Base-by-base conservation (phyloP, 2,797 vertebrate species). In the Amphiprion clarkii region DNA sequence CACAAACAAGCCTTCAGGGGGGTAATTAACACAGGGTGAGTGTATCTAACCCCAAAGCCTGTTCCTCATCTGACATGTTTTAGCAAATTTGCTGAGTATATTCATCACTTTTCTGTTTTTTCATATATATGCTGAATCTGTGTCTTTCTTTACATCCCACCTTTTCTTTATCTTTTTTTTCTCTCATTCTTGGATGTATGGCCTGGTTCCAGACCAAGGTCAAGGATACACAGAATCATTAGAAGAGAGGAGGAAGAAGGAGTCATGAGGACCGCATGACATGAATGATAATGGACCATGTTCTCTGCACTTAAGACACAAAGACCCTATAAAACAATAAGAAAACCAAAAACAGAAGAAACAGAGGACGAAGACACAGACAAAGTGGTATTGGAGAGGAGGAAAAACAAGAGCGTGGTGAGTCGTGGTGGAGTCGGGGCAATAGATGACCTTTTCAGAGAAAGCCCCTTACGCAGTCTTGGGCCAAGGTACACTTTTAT, bases 401-500 rank as follows among this genome's bases (percentile, higher is more conserved):
- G 49, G 67, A 60, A 74, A 31, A 74, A 88, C 71, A 82, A 74
- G 81, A 82, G 74, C 36, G 67, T 39, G 65, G 57, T 69, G 81
- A 78, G 60, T 86, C 11, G 67, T 71, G 65, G 76, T 16, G 4
- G 76, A 75, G 88, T 84, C 74, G 62, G 83, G 87, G 89, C 92
- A 86, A 88, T 69, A 71, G 86, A 89, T 95, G 94, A 95, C 94
- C 94, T 95, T 95, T 95, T 89, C 91, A 89, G 84, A 92, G 85
- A 90, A 83, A 89, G 83, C 82, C 88, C 83, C 87, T 86, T 81
- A 84, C 68, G 61, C 73, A 80, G 86, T 88, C 87, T 85, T 87
- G 84, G 87, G 88, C 91, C 90, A 90, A 94, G 92, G 92, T 95
- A 93, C 85, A 91, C 89, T 93, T 90, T 94, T 95, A 94, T 95